A percentile compares a stretch with the other conserved stretches of the same genome.
Conservation (phyloP, 2,888 invertebrate species). For the Lydus trimaculatus region DNA sequence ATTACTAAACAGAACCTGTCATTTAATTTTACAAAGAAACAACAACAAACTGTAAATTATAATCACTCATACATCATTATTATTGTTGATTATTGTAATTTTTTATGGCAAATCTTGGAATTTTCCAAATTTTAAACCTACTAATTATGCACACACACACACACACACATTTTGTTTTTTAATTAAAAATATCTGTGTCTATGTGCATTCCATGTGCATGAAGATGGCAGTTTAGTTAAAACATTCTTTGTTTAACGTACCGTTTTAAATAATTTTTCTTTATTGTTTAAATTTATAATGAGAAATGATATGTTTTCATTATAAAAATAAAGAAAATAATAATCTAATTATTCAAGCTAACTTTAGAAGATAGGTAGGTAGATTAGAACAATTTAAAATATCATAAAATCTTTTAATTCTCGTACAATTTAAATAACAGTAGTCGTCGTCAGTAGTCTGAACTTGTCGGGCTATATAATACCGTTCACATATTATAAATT, state of each 20-base stretch:
- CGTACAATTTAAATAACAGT: no score
- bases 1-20: constrained; percentile 9
- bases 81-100: neutral
- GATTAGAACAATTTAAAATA: neutral
- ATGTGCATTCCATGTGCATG: neutral
- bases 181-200: neutral
- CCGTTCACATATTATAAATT: no score
- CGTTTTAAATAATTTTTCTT: neutral
- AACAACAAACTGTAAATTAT: neutral
- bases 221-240: neutral
- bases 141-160: neutral
- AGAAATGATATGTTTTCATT: constrained; percentile 3
- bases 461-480: no score
- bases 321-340: neutral
- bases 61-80: neutral
- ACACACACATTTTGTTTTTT: no score
- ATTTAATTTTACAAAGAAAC: constrained; percentile 15
- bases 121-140: constrained; percentile 14
- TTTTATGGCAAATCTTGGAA: constrained; percentile 10
- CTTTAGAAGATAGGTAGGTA: no score
- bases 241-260: neutral
- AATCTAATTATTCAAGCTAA: neutral
- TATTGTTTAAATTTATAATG: constrained; percentile 16
- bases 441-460: no score
- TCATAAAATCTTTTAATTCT: no score